These are phyloP conservation scores for Centrocercus urophasianus DNA, from an alignment of 2,113 vertebrate genomes.

Conservation along the genomic window DNA sequence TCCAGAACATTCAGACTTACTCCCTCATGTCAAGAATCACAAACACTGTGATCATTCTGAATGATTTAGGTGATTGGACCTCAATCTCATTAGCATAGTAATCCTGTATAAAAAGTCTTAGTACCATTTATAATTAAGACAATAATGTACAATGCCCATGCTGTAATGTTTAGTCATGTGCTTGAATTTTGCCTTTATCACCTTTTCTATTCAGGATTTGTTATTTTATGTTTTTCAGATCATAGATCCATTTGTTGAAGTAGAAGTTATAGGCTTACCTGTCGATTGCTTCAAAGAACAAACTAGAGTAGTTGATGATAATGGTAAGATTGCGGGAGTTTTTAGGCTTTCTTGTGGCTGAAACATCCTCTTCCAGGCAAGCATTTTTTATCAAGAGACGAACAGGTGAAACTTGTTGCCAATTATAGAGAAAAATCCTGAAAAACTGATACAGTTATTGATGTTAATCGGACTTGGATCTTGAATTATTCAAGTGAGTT, in stretches of 20 bases:
- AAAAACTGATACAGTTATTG: neutral
- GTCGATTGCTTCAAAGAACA: conserved; percentile 96
- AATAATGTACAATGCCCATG: neutral
- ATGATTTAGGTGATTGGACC: neutral
- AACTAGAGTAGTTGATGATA: conserved; percentile 96
- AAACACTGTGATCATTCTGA: neutral
- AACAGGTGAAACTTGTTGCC: neutral
- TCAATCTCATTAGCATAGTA: neutral
- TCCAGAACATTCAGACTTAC: neutral
- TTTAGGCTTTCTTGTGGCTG: neutral
- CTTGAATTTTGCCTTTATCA: neutral
- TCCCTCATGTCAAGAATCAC: neutral
- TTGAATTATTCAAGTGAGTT: neutral
- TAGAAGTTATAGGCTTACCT: conserved; percentile 94
- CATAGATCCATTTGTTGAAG: conserved; percentile 98
- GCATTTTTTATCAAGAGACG: neutral
- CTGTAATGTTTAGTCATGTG: neutral
- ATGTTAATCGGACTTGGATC: neutral
- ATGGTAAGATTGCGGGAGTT: conserved; percentile 80
- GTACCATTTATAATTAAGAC: neutral
- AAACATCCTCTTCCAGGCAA: neutral
- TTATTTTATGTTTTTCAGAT: conserved; percentile 82
- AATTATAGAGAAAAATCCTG: neutral
- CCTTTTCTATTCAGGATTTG: neutral
- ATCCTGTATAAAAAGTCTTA: neutral